phyloP scores from a whole-genome alignment of 1,140 invertebrate species.

The Belonocnema kinseyi region DNA sequence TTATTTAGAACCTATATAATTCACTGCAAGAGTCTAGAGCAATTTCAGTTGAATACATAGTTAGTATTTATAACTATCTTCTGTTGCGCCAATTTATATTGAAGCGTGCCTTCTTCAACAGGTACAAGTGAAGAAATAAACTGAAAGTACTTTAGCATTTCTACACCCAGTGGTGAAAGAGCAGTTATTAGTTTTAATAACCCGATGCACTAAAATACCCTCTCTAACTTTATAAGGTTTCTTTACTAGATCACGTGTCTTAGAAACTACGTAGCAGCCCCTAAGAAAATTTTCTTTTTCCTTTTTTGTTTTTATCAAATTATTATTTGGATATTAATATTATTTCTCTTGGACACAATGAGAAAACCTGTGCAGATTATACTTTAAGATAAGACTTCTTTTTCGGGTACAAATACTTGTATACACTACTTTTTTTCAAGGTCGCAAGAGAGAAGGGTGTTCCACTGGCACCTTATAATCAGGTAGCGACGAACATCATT shows the following conservation, averaged over 20 bases:
- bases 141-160: constrained; percentile 24
- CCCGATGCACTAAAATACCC: neutral
- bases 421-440: constrained; percentile 41
- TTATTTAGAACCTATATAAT: too few relatives aligned
- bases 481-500: constrained; percentile 32
- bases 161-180: neutral
- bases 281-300: neutral
- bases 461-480: constrained; percentile 52
- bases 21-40: too few relatives aligned
- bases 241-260: neutral
- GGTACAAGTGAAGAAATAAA: too few relatives aligned
- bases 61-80: too few relatives aligned
- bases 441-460: constrained; percentile 67
- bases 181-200: neutral
- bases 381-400: too few relatives aligned
- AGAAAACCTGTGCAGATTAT: too few relatives aligned
- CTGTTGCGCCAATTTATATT: too few relatives aligned
- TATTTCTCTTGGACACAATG: neutral
- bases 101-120: too few relatives aligned
- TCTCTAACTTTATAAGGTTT: neutral
- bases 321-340: neutral
- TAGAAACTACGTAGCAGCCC: constrained; percentile 40
- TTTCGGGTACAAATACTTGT: constrained; percentile 1
- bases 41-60: too few relatives aligned
- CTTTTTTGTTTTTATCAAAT: neutral